Conservation (phyloP, 2,797 vertebrate species). For the Melanotaenia boesemani region DNA sequence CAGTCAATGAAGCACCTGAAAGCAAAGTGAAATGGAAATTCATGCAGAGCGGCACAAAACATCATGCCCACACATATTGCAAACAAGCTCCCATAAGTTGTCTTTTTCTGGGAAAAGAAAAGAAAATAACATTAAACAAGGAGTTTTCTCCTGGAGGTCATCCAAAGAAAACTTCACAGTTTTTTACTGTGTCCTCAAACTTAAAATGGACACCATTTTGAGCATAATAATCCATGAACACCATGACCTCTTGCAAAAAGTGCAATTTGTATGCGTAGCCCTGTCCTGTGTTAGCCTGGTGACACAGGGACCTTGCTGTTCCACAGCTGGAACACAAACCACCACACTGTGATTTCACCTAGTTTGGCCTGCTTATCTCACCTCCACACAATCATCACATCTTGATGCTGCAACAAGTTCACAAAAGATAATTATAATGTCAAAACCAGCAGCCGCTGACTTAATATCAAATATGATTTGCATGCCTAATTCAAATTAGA, state of each 20-base stretch:
- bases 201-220: conserved; percentile 17
- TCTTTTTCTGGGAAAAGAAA: conserved; percentile 1
- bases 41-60: conserved; percentile 12
- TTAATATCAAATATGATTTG: conserved; percentile 5
- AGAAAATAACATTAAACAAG: conserved; percentile 3
- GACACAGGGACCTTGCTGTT: conserved; percentile 43
- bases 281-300: conserved; percentile 25
- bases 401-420: not conserved
- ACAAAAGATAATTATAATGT: conserved; percentile 27
- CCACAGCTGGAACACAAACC: conserved; percentile 25
- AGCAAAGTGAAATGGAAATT: conserved; percentile 14
- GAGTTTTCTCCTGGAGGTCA: conserved; percentile 10
- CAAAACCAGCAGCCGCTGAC: conserved; percentile 13
- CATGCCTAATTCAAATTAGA: not conserved
- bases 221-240: conserved; percentile 28
- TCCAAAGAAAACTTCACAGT: conserved; percentile 21
- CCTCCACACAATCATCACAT: conserved; percentile 16
- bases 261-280: conserved; percentile 41
- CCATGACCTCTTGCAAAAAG: conserved; percentile 19
- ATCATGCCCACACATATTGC: not conserved
- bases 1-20: conserved; percentile 39
- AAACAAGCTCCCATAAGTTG: not conserved
- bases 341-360: conserved; percentile 70
- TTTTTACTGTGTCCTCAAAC: conserved; percentile 27
- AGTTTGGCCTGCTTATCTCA: conserved; percentile 48